Conservation (phyloP, 2,888 invertebrate species). For the Aromia moschata region DNA sequence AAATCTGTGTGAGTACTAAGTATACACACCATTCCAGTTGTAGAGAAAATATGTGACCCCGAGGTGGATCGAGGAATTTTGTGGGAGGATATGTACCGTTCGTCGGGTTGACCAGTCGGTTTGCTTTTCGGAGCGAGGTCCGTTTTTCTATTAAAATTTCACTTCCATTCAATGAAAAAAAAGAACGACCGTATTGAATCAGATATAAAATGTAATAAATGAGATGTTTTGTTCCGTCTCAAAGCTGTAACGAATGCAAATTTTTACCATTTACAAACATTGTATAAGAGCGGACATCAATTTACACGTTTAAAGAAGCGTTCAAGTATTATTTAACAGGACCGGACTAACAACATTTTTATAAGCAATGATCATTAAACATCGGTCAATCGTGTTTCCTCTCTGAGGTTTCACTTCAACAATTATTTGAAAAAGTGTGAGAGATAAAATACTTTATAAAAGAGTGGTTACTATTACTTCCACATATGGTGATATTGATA, state of each 20-base stretch:
- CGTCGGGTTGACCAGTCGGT: not conserved
- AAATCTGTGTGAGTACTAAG: conserved; percentile 1
- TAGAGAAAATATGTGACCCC: conserved; percentile 9
- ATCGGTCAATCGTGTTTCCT: too few relatives aligned
- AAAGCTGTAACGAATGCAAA: conserved; percentile 19
- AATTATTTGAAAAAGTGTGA: too few relatives aligned
- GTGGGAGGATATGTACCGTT: conserved; percentile 14
- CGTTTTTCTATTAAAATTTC: conserved; percentile 1
- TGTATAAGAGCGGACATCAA: conserved; percentile 33
- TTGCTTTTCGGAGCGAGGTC: not conserved
- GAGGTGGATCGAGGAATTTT: conserved; percentile 11
- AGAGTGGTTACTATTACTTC: too few relatives aligned
- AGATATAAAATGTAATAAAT: not conserved
- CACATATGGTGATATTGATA: too few relatives aligned
- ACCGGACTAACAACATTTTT: too few relatives aligned
- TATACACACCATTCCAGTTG: not conserved
- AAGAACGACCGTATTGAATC: not conserved
- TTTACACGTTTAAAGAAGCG: conserved; percentile 29
- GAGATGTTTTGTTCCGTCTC: not conserved
- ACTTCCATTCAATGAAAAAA: not conserved
- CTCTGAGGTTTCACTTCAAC: too few relatives aligned
- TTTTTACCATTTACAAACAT: conserved; percentile 29
- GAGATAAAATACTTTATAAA: too few relatives aligned
- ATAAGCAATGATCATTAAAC: too few relatives aligned
- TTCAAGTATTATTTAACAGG: not conserved